Conservation (phyloP, 2,888 invertebrate species). For the Melieria crassipennis region DNA sequence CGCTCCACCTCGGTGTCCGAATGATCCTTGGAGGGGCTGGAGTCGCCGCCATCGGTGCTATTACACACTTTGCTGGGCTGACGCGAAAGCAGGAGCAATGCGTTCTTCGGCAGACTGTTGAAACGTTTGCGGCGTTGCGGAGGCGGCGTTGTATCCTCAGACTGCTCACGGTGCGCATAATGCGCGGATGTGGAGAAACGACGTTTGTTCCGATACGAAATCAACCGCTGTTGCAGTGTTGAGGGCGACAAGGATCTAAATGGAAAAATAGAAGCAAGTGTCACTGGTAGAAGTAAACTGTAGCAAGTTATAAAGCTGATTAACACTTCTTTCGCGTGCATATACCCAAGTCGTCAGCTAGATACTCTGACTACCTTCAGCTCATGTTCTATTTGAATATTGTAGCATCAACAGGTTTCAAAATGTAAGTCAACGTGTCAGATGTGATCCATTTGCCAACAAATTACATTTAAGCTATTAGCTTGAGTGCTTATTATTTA, state of each 20-base stretch:
- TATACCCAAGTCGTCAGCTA: too few species aligned
- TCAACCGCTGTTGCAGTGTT: constrained; percentile 47
- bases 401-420: too few species aligned
- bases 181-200: constrained; percentile 50
- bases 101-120: constrained; percentile 62
- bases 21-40: constrained; percentile 39
- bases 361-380: too few species aligned
- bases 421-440: too few species aligned
- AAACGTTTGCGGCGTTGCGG: constrained; percentile 53
- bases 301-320: not conserved
- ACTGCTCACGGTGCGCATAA: constrained; percentile 7
- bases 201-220: constrained; percentile 51
- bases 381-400: too few species aligned
- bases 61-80: constrained; percentile 37
- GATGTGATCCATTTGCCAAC: too few species aligned
- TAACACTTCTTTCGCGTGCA: too few species aligned
- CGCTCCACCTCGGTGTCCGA: constrained; percentile 49
- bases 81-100: constrained; percentile 43
- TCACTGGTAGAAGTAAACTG: not conserved
- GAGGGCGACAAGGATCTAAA: constrained; percentile 55
- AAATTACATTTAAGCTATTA: too few species aligned
- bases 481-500: too few species aligned
- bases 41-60: constrained; percentile 19
- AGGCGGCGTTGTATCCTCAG: constrained; percentile 45
- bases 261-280: not conserved